phyloP scores from a whole-genome alignment of 2,888 invertebrate species.

The Chironomus tentans region DNA sequence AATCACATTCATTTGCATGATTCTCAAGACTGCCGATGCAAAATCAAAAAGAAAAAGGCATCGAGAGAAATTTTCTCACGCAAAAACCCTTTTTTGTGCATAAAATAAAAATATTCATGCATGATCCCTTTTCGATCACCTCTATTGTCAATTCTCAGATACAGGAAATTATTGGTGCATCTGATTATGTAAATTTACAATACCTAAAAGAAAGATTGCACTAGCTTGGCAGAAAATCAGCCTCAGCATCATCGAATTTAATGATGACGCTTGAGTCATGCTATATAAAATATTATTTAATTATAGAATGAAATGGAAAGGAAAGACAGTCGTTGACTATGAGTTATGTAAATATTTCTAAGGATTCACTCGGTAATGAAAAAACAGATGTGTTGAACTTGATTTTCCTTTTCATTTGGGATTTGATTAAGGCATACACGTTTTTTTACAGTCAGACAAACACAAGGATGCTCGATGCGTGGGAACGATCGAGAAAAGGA shows the following conservation, averaged over 20 bases:
- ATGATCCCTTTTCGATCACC: neutral
- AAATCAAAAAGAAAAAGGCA: neutral
- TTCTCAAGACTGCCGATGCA: constrained; percentile 4
- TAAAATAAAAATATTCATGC: neutral
- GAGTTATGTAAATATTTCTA: neutral
- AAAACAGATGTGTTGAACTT: neutral
- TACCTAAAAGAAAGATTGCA: no score
- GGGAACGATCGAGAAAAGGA: neutral
- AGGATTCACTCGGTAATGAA: neutral
- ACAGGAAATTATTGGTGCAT: constrained; percentile 11
- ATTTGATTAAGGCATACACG: neutral
- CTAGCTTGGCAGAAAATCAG: neutral
- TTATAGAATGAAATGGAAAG: constrained; percentile 5
- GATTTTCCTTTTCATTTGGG: neutral
- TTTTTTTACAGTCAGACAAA: neutral
- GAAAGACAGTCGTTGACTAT: neutral
- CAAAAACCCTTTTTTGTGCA: constrained; percentile 1
- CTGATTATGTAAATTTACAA: constrained; percentile 18
- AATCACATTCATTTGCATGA: constrained; percentile 9
- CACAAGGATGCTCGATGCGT: constrained; percentile 4
- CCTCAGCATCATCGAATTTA: neutral
- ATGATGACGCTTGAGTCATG: neutral
- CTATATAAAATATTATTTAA: neutral
- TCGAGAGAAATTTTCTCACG: constrained; percentile 1
- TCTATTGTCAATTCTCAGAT: neutral